phyloP scores from a whole-genome alignment of 2,113 vertebrate genomes.

The Bettongia penicillata region DNA sequence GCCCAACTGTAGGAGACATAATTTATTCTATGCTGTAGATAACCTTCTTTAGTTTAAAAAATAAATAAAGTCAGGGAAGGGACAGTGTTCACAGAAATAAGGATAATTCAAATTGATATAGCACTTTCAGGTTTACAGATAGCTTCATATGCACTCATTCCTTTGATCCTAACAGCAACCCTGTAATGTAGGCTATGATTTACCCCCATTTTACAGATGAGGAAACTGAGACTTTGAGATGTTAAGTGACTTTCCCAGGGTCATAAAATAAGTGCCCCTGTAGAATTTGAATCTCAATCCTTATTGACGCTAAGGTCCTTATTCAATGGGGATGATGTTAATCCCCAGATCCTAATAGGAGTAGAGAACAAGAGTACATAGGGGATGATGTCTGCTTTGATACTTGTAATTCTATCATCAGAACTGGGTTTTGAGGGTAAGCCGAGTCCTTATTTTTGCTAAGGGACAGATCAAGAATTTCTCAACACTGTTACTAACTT shows the following conservation, averaged over 20 bases:
- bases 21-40: not conserved
- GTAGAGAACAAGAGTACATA: not conserved
- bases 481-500: not conserved
- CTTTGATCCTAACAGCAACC: not conserved
- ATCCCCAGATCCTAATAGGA: not conserved
- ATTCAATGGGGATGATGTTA: not conserved
- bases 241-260: not conserved
- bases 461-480: not conserved
- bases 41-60: not conserved
- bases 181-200: not conserved
- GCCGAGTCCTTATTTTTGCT: not conserved
- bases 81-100: not conserved
- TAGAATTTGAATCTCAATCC: not conserved
- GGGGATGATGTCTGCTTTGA: not conserved
- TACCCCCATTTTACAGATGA: not conserved
- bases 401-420: not conserved
- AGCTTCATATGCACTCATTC: not conserved
- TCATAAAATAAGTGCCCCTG: not conserved
- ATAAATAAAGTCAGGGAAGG: not conserved
- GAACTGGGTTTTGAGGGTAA: not conserved
- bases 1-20: not conserved
- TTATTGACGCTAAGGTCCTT: not conserved
- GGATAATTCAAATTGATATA: not conserved
- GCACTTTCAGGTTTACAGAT: not conserved
- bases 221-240: not conserved